A percentile compares a stretch with the other conserved stretches of the same genome.
These are phyloP conservation scores for Drosophila asahinai DNA, from an alignment of 1,140 invertebrate species.

Conservation along the genomic window DNA sequence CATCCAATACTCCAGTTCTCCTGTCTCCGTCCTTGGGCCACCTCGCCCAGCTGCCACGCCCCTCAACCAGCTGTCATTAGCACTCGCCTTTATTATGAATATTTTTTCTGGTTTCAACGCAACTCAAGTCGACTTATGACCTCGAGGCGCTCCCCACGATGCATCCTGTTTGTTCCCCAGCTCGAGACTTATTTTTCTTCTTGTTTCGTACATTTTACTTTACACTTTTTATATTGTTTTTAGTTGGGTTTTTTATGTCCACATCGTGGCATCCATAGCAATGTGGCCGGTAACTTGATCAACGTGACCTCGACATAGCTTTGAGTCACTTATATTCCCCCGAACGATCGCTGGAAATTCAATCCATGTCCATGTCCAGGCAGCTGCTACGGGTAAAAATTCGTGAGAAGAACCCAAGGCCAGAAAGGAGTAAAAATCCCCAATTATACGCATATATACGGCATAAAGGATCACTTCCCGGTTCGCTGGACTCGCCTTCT, in stretches of 20 bases:
- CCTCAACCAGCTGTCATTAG: conserved; percentile 17
- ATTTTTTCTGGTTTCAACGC: not conserved
- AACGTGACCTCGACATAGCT: conserved; percentile 48
- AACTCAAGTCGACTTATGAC: conserved; percentile 23
- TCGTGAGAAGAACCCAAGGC: conserved; percentile 10
- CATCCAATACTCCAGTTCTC: conserved; percentile 7
- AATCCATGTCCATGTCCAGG: conserved; percentile 34
- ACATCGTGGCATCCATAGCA: conserved; percentile 36
- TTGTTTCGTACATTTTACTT: not conserved
- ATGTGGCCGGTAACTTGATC: conserved; percentile 52
- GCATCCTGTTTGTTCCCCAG: conserved; percentile 22
- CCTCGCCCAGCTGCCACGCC: conserved; percentile 29
- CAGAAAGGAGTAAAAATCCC: not conserved
- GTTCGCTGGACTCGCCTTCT: conserved; percentile 48
- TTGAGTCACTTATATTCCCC: conserved; percentile 36
- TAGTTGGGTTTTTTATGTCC: conserved; percentile 22
- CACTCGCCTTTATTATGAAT: conserved; percentile 14
- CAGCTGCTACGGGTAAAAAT: conserved; percentile 9
- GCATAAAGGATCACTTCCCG: conserved; percentile 41
- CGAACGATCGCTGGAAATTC: conserved; percentile 62
- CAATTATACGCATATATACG: conserved; percentile 8
- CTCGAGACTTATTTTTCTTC: not conserved
- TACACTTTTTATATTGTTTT: conserved; percentile 10
- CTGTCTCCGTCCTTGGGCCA: conserved; percentile 28
- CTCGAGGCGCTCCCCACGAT: conserved; percentile 28